Conservation (phyloP, 2,797 vertebrate species). For the Acrossocheilus wenchowensis region DNA sequence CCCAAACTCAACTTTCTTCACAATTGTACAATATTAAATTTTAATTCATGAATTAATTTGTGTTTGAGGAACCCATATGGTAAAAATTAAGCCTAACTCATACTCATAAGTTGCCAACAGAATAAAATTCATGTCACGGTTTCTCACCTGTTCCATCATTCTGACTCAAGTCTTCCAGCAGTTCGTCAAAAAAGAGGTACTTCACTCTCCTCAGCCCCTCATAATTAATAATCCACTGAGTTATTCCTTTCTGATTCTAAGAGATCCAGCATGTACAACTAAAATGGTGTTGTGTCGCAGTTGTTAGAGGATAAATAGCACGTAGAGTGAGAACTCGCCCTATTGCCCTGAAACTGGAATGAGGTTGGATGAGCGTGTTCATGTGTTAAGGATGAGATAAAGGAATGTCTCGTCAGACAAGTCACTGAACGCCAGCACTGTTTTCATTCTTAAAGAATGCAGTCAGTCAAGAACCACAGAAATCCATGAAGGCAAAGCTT, state of each 20-base stretch:
- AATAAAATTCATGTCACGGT: background rate
- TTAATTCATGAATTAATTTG: background rate
- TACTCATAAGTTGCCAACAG: background rate
- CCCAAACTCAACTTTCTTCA: background rate
- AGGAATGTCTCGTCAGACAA: constrained; percentile 71
- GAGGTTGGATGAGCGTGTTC: constrained; percentile 57
- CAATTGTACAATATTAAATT: background rate
- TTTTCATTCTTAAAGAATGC: constrained; percentile 74
- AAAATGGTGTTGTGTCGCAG: constrained; percentile 19
- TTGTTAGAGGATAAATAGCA: constrained; percentile 4
- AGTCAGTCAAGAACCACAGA: constrained; percentile 63
- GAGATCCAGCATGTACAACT: constrained; percentile 23
- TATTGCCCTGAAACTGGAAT: constrained; percentile 61
- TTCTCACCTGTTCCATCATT: constrained; percentile 54
- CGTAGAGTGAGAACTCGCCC: constrained; percentile 26
- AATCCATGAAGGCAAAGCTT: constrained; percentile 28
- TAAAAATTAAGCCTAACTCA: background rate
- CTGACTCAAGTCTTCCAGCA: background rate
- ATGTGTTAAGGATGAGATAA: constrained; percentile 61
- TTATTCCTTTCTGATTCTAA: background rate
- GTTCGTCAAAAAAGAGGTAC: background rate
- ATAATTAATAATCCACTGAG: constrained; percentile 17
- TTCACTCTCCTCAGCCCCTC: background rate
- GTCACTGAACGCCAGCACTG: constrained; percentile 63
- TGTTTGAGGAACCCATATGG: background rate